phyloP scores from a whole-genome alignment of 2,113 vertebrate genomes.

The Limanda limanda region DNA sequence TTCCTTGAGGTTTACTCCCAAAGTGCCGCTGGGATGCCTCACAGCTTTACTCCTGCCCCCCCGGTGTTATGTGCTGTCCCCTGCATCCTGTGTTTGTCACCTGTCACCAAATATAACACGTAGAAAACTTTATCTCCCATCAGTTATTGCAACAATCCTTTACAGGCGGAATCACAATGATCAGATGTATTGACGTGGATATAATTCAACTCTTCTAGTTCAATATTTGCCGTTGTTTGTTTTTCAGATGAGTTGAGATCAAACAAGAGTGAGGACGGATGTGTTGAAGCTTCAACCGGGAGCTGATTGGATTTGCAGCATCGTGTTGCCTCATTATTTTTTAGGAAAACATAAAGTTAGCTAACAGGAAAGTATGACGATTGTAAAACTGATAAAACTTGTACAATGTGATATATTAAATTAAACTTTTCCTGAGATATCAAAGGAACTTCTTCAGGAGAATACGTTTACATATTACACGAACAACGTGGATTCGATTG shows the following conservation, averaged over 20 bases:
- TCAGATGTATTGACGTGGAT: too few species aligned
- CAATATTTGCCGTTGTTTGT: neutral
- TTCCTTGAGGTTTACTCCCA: constrained; percentile 4
- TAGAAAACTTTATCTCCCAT: neutral
- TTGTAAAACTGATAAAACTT: too few species aligned
- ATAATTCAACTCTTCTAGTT: neutral
- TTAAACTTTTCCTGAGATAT: too few species aligned
- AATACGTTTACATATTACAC: too few species aligned
- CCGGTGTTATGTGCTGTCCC: neutral
- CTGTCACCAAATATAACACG: constrained; percentile 1
- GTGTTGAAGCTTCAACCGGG: too few species aligned
- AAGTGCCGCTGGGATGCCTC: neutral
- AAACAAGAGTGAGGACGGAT: constrained; percentile 21
- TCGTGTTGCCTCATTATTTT: too few species aligned
- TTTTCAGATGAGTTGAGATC: constrained; percentile 38
- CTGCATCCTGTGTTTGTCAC: neutral
- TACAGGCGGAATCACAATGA: neutral
- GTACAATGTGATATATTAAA: too few species aligned
- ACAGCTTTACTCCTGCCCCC: neutral
- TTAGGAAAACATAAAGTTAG: too few species aligned
- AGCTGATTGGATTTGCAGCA: too few species aligned
- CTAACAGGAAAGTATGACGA: too few species aligned
- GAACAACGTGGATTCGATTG: too few species aligned
- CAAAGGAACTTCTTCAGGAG: too few species aligned
- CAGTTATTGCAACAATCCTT: neutral